Conservation (phyloP, 2,113 vertebrate species). For the Hippocampus barbouri region DNA sequence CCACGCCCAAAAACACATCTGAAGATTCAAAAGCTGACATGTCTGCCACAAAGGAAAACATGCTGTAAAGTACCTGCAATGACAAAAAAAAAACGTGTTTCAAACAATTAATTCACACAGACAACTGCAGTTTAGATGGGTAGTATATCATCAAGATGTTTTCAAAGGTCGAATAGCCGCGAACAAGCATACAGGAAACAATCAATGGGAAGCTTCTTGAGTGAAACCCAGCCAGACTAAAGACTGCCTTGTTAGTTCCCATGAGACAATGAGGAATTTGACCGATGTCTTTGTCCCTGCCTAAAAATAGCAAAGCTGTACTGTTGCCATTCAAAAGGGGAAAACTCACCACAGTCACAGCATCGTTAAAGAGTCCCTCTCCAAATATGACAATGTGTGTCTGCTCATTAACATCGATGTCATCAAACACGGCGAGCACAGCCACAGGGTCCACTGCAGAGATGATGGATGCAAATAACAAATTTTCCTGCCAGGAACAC, state of each 20-base stretch:
- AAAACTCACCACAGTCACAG: conserved; percentile 88
- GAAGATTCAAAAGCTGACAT: conserved; percentile 79
- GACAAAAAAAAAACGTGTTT: background rate
- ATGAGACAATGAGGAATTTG: conserved; percentile 10
- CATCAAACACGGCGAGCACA: conserved; percentile 86
- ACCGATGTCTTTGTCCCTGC: background rate
- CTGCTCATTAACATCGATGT: conserved; percentile 89
- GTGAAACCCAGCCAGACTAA: conserved; percentile 9
- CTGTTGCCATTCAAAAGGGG: background rate
- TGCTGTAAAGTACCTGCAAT: conserved; percentile 81
- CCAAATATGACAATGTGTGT: conserved; percentile 91
- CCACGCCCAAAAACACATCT: conserved; percentile 84
- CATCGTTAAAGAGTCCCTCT: conserved; percentile 90
- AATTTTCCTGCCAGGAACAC: conserved; percentile 73
- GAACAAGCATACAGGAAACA: background rate
- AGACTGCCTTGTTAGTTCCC: background rate
- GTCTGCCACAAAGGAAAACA: conserved; percentile 85
- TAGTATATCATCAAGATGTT: background rate
- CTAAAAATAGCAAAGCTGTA: background rate
- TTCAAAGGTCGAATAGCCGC: background rate
- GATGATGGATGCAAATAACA: conserved; percentile 89
- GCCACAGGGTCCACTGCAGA: conserved; percentile 91
- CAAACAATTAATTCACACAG: background rate
- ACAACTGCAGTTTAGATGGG: background rate
- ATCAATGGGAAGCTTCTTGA: background rate